Percentiles rank a stretch among this genome's conserved stretches.
phyloP scores from a whole-genome alignment of 1,140 invertebrate species.

The Drosophila persimilis region DNA sequence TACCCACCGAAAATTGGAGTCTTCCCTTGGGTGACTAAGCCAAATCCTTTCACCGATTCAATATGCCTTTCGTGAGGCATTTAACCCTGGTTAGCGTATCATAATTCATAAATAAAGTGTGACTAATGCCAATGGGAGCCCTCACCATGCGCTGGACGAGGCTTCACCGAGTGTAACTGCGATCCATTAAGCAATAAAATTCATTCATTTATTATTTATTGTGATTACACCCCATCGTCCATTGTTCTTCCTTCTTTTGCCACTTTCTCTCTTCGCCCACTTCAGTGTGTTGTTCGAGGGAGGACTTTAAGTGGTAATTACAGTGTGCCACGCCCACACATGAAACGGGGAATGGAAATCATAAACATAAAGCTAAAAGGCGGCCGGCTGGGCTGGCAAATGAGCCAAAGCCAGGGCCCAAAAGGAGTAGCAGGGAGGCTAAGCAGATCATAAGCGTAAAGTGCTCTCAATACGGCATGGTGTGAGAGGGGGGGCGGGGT shows the following conservation, averaged over 20 bases:
- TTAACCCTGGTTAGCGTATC: conserved; percentile 53
- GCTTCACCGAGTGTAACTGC: conserved; percentile 69
- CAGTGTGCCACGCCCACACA: conserved; percentile 64
- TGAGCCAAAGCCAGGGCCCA: conserved; percentile 47
- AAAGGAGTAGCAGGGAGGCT: conserved; percentile 1
- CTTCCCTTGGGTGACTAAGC: background rate
- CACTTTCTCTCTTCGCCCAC: conserved; percentile 1
- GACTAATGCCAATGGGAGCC: conserved; percentile 65
- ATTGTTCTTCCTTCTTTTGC: conserved; percentile 60
- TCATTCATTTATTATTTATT: conserved; percentile 81
- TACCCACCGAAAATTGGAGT: background rate
- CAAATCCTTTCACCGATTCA: conserved; percentile 24
- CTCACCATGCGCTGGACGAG: conserved; percentile 13
- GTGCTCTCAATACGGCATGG: conserved; percentile 43
- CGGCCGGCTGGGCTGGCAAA: conserved; percentile 49
- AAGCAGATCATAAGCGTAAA: conserved; percentile 75
- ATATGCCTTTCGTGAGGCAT: conserved; percentile 27
- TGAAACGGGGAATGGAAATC: conserved; percentile 70
- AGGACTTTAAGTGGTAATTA: conserved; percentile 75
- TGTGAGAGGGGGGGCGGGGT: background rate
- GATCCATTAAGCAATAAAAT: conserved; percentile 82
- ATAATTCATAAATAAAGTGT: conserved; percentile 81
- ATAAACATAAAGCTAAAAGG: conserved; percentile 78
- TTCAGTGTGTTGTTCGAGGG: conserved; percentile 35
- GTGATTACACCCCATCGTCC: conserved; percentile 67